Evolutionary conservation across 2,797 vertebrate genomes (phyloP), one percentile per base, ranked within the genome.

Genomic region (Gadopsis marmoratus): DNA sequence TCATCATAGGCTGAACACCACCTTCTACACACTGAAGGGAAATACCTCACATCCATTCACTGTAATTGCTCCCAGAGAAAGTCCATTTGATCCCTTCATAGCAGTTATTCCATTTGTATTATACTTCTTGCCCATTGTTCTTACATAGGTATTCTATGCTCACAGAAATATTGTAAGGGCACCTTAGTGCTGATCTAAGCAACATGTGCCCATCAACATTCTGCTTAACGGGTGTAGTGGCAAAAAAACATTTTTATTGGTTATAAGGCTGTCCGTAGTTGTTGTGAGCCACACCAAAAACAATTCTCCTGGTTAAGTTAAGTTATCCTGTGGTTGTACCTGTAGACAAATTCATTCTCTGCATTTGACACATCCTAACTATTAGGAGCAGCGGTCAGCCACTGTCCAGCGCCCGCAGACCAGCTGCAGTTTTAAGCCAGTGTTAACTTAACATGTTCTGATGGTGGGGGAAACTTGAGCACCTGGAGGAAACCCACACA

Each of bases 51-150:
- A 47, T 54, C 12, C 47, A 39, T 63, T 79, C 17, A 66, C 33
- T 66, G 54, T 50, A 76, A 53, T 67, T 79, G 35, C 75, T 78
- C 51, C 56, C 29, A 65, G 26, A 64, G 7, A 73, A 78, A 75
- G 51, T 69, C 31, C 0, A 35, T 74, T 63, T 74, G 35, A 76
- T 60, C 58, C 48, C 10, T 59, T 45, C 72, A 67, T 60, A 53
- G 41, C 5, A 23, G 9, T 62, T 69, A 51, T 69, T 86, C 16
- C 45, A 29, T 76, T 65, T 65, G 8, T 47, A 59, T 56, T 78
- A 5, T 12, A 13, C 9, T 5, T 54, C 2, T 41, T 64, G 16
- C 23, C 47, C 5, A 74, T 68, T 60, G 21, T 4, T 51, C n/a
- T 67, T 11, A 41, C 5, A 41, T 60, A 3, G n/a, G 16, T 48